These are phyloP conservation scores for Aricia agestis DNA, from an alignment of 1,140 invertebrate genomes.

Conservation along the genomic window DNA sequence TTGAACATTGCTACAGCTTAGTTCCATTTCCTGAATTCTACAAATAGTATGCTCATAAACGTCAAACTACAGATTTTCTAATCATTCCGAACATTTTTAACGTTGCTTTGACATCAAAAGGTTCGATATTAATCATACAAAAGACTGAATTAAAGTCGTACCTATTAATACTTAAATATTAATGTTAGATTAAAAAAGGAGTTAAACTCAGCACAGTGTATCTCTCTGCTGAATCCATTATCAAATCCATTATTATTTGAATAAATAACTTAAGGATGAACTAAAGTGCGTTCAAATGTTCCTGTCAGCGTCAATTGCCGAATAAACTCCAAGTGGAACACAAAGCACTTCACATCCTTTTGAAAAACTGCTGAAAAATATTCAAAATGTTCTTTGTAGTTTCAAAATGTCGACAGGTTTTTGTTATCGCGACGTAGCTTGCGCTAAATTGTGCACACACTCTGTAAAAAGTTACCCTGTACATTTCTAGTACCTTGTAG, in stretches of 20 bases:
- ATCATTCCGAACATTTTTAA: too few species aligned
- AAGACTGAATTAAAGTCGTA: too few species aligned
- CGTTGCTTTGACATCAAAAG: too few species aligned
- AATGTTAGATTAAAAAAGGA: too few species aligned
- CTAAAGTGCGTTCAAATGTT: not conserved
- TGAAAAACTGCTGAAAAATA: constrained; percentile 1
- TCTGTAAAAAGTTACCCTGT: not conserved
- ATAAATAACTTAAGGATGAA: not conserved
- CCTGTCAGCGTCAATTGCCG: not conserved
- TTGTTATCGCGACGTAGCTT: not conserved
- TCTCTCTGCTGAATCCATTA: not conserved
- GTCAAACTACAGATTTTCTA: too few species aligned
- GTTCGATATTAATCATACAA: too few species aligned
- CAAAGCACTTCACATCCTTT: not conserved
- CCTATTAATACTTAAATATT: too few species aligned
- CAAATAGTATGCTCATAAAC: too few species aligned
- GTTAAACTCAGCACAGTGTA: not conserved
- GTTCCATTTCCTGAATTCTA: too few species aligned
- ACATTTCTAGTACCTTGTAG: not conserved
- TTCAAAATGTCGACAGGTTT: constrained; percentile 3
- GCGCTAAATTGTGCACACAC: not conserved
- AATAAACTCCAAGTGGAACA: not conserved
- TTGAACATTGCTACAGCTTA: too few species aligned
- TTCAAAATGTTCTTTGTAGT: constrained; percentile 1
- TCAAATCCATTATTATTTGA: not conserved